Conservation (phyloP, 1,140 invertebrate species). For the Lordiphosa collinella region DNA sequence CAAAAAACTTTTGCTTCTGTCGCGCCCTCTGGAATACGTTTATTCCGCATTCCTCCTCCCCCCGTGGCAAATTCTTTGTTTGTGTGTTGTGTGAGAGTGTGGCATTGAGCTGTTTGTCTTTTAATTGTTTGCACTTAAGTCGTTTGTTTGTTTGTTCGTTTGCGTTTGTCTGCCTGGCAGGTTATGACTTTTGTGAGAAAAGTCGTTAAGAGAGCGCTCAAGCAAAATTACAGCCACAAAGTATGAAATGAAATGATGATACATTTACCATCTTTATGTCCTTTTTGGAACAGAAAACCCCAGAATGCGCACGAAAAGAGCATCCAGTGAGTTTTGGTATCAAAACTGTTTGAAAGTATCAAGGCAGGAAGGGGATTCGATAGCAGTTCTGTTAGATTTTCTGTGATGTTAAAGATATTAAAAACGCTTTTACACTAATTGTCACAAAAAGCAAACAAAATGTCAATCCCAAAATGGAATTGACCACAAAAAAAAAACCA, state of each 20-base stretch:
- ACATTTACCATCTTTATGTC: too few species aligned
- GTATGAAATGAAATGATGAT: slow-evolving; percentile 11
- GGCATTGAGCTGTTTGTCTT: slow-evolving; percentile 73
- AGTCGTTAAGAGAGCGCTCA: slow-evolving; percentile 62
- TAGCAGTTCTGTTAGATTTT: too few species aligned
- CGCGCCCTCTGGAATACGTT: slow-evolving; percentile 31
- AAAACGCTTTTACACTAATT: background rate
- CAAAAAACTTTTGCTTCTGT: slow-evolving; percentile 46
- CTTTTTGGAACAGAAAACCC: too few species aligned
- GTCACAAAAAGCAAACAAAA: background rate
- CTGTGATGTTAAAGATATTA: too few species aligned
- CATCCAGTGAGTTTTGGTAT: too few species aligned
- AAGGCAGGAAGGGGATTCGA: too few species aligned
- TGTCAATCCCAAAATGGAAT: slow-evolving; percentile 3
- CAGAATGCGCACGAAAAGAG: too few species aligned
- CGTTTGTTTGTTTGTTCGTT: slow-evolving; percentile 34
- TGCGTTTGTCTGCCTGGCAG: slow-evolving; percentile 36
- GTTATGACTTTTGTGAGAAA: slow-evolving; percentile 68
- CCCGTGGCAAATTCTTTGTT: slow-evolving; percentile 40
- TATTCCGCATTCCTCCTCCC: slow-evolving; percentile 16
- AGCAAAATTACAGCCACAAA: slow-evolving; percentile 61
- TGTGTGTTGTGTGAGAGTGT: slow-evolving; percentile 21
- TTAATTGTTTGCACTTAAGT: slow-evolving; percentile 76
- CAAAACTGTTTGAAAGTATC: too few species aligned
- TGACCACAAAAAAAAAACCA: background rate